These are phyloP conservation scores for Entelurus aequoreus DNA, from an alignment of 2,113 vertebrate species.

Conservation along the genomic window DNA sequence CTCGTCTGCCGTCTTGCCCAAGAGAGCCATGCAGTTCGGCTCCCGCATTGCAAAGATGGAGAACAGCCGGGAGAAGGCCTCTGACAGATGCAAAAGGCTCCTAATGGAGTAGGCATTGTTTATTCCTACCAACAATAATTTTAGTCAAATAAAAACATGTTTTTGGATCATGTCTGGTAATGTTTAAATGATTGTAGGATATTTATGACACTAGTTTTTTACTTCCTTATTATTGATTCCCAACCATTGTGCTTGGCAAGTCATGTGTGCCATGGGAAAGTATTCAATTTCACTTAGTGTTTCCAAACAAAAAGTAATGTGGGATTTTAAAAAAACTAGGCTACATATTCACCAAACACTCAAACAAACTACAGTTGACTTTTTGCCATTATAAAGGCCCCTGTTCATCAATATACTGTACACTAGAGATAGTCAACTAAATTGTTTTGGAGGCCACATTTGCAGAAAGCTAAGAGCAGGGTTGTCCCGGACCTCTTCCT, in stretches of 20 bases:
- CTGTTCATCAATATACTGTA: too few species aligned
- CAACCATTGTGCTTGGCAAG: too few species aligned
- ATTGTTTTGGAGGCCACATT: too few species aligned
- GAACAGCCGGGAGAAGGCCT: conserved; percentile 79
- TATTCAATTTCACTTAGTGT: background rate
- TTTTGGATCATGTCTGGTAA: background rate
- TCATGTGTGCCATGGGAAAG: background rate
- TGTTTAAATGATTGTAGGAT: background rate
- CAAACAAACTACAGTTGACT: too few species aligned
- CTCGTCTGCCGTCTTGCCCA: conserved; percentile 77
- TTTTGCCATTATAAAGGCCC: too few species aligned
- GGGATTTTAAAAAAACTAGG: too few species aligned
- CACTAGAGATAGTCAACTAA: too few species aligned
- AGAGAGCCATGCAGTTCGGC: conserved; percentile 94
- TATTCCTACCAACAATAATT: background rate
- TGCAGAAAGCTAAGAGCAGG: too few species aligned
- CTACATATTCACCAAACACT: too few species aligned
- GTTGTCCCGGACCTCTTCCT: too few species aligned
- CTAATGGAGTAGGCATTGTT: conserved; percentile 35
- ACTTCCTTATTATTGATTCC: too few species aligned
- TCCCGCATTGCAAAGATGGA: conserved; percentile 94
- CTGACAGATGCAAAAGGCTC: conserved; percentile 83
- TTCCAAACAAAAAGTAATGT: too few species aligned
- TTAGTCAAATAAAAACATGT: conserved; percentile 12
- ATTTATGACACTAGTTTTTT: background rate